A percentile compares a stretch with the other conserved stretches of the same genome.
Evolutionary conservation across 2,888 invertebrate species (phyloP).

Genomic region (Icerya purchasi): DNA sequence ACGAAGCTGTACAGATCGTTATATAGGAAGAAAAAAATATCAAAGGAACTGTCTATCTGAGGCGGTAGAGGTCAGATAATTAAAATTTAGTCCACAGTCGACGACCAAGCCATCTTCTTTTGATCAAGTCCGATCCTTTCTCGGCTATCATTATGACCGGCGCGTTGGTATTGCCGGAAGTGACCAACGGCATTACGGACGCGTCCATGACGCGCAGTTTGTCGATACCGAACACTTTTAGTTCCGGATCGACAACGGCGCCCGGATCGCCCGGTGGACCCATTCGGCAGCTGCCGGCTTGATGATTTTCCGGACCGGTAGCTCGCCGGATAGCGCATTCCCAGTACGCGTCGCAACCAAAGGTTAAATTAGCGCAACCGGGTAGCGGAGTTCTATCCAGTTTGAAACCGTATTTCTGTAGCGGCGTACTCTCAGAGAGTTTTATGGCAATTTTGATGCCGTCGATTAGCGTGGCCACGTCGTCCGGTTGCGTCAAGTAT

Average conservation of each 20-base stretch:
- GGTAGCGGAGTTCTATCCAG: conserved; percentile 47
- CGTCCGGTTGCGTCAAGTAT: conserved; percentile 53
- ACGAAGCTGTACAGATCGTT: background rate
- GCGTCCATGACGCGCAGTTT: conserved; percentile 34
- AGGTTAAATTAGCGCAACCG: conserved; percentile 52
- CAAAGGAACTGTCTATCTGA: no score
- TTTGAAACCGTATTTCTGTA: conserved; percentile 43
- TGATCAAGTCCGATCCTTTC: conserved; percentile 33
- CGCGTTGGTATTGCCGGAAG: conserved; percentile 35
- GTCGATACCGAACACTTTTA: conserved; percentile 29
- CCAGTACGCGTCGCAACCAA: conserved; percentile 43
- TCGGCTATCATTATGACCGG: conserved; percentile 37
- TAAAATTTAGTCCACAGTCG: conserved; percentile 21
- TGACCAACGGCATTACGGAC: conserved; percentile 33
- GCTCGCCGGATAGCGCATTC: conserved; percentile 35
- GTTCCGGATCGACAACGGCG: conserved; percentile 35
- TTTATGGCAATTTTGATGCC: conserved; percentile 59
- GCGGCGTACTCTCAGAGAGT: conserved; percentile 44
- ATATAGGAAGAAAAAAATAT: no score
- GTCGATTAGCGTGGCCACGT: conserved; percentile 56
- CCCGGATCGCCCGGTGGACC: conserved; percentile 32
- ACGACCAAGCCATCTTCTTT: conserved; percentile 26
- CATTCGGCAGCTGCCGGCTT: conserved; percentile 42
- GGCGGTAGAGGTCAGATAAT: no score
- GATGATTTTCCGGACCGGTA: conserved; percentile 41